Evolutionary conservation across 2,797 vertebrate species (phyloP), one percentile per base, ranked within the genome.

Genomic region (Sparus aurata): DNA sequence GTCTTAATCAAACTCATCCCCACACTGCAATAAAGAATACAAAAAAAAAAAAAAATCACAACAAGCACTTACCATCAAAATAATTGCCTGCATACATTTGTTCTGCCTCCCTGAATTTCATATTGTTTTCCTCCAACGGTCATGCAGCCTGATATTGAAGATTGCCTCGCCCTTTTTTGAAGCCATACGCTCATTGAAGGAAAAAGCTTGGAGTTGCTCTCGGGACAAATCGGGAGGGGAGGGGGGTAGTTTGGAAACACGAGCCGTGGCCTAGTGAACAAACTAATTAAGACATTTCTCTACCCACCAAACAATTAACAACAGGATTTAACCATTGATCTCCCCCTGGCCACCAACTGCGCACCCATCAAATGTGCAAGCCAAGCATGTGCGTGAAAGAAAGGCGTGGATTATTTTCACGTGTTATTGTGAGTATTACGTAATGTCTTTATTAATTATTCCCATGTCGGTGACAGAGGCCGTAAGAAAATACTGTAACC

Each of bases 1-100:
- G 89, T 91, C 79, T 91, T 92, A 91, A 93, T 93, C 90, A 93
- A 91, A 92, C 84, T 85, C 81, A 88, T 91, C 90, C 86, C 88
- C 76, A 80, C 73, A 67, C 78, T 82, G 81, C 79, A 92, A 91
- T 92, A 89, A 88, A 83, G 47, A 58, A 73, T 34, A 34, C 7
- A 34, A 34, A 81, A 69, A 83, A 30, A 30, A 30, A 30, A 77
- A 73, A 74, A 64, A 68, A 85, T 53, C 57, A 80, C 78, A 91
- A 85, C 79, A 77, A 83, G 77, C 80, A 74, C 87, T 91, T 84
- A 91, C 85, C 83, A 83, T 90, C 90, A 84, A 86, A 89, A 88
- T 92, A 93, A 93, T 91, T 93, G 83, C 80, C 65, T 85, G 89
- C 87, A 88, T 90, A 84, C 85, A 92, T 93, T 93, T 90, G 89